Percentiles rank a stretch among this genome's conserved stretches.
Conservation (phyloP, 1,140 invertebrate species). For the Acromyrmex charruanus region DNA sequence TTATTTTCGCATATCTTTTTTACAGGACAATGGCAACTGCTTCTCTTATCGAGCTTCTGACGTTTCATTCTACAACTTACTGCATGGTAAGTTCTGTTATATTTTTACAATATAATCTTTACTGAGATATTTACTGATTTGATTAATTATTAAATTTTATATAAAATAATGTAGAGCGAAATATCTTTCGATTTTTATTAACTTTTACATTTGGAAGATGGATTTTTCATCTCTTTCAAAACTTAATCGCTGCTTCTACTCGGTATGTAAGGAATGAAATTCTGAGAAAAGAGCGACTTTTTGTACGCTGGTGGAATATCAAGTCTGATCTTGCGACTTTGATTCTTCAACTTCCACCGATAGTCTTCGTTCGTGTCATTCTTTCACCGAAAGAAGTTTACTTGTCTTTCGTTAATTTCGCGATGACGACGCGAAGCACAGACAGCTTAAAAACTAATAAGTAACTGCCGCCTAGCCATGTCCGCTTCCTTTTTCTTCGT, state of each 20-base stretch:
- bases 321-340: slow-evolving; percentile 4
- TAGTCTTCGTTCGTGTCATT: slow-evolving; percentile 13
- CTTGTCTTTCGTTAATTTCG: slow-evolving; percentile 63
- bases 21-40: background rate
- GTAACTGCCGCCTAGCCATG: slow-evolving; percentile 50
- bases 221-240: background rate
- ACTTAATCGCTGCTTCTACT: background rate
- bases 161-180: background rate
- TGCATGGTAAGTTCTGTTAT: background rate
- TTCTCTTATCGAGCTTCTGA: background rate
- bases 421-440: slow-evolving; percentile 35
- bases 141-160: background rate
- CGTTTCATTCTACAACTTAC: background rate
- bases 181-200: background rate
- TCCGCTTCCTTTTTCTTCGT: slow-evolving; percentile 11
- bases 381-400: background rate
- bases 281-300: slow-evolving; percentile 16
- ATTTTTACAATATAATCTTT: background rate
- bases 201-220: background rate
- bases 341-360: slow-evolving; percentile 31
- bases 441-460: slow-evolving; percentile 72
- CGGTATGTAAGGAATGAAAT: background rate
- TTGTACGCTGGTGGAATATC: background rate
- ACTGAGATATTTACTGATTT: background rate
- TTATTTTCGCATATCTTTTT: background rate